Evolutionary conservation across 2,113 vertebrate genomes (phyloP).

Genomic region (Telmatochromis brachygnathus): DNA sequence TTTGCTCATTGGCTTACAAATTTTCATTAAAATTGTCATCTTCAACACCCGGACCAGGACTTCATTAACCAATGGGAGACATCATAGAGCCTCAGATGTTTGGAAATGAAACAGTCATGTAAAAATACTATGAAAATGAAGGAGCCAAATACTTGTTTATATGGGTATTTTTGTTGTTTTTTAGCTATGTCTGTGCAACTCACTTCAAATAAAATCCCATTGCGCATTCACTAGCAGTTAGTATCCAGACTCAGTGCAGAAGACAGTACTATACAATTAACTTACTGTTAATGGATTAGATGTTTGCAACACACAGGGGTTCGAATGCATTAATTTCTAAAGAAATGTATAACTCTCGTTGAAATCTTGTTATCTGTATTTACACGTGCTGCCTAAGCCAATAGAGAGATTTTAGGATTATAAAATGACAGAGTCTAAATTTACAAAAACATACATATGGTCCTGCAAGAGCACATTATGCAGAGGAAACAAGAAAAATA

Average conservation of each 20-base stretch:
- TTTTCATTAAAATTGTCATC: background rate
- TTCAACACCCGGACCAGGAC: rapidly evolving
- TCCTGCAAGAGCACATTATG: background rate
- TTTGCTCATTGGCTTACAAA: background rate
- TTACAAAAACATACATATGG: background rate
- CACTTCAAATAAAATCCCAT: background rate
- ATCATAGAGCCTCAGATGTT: background rate
- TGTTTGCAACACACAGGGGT: background rate
- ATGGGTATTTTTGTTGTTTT: background rate
- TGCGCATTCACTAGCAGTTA: background rate
- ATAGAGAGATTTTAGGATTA: background rate
- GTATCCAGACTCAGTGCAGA: background rate
- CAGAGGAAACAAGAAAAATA: background rate
- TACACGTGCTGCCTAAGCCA: background rate
- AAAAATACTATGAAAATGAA: background rate
- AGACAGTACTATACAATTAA: background rate
- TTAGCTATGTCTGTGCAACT: background rate
- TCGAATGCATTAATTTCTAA: background rate
- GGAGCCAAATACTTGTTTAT: background rate
- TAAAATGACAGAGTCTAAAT: background rate
- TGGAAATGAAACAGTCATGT: background rate
- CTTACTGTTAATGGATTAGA: background rate
- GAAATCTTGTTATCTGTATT: background rate
- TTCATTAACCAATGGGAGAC: rapidly evolving
- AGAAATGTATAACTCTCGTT: background rate